Conservation (phyloP, 2,113 vertebrate species). For the Puntigrus tetrazona region DNA sequence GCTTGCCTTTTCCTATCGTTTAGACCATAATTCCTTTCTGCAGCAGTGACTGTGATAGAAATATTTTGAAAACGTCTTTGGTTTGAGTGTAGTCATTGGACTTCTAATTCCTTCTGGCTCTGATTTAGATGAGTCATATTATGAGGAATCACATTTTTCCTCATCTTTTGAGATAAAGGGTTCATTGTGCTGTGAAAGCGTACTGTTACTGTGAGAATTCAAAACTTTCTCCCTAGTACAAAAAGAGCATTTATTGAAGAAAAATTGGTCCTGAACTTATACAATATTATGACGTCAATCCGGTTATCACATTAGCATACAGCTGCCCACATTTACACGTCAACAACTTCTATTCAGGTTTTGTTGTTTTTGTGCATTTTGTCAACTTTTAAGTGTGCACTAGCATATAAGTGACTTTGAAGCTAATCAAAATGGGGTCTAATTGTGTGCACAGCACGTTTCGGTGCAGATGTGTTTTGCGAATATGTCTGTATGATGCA, state of each 20-base stretch:
- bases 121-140: neutral
- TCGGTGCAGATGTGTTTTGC: neutral
- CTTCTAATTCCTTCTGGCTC: neutral
- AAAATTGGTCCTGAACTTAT: neutral
- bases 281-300: neutral
- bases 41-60: neutral
- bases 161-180: constrained; percentile 3
- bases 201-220: neutral
- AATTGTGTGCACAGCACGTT: neutral
- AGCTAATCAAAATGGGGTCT: neutral
- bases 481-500: neutral
- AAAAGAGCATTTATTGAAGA: neutral
- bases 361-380: neutral
- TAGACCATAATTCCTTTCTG: neutral
- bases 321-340: neutral
- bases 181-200: constrained; percentile 3
- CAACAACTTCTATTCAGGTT: neutral
- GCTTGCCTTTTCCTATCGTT: constrained; percentile 4
- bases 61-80: neutral
- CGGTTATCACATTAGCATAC: neutral
- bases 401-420: neutral
- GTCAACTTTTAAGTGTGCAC: neutral
- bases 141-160: constrained; percentile 10
- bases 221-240: neutral
- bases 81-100: neutral